Evolutionary conservation across 2,113 vertebrate genomes (phyloP), one percentile per base, ranked within the genome.

Genomic region (Microcebus lehilahytsara): DNA sequence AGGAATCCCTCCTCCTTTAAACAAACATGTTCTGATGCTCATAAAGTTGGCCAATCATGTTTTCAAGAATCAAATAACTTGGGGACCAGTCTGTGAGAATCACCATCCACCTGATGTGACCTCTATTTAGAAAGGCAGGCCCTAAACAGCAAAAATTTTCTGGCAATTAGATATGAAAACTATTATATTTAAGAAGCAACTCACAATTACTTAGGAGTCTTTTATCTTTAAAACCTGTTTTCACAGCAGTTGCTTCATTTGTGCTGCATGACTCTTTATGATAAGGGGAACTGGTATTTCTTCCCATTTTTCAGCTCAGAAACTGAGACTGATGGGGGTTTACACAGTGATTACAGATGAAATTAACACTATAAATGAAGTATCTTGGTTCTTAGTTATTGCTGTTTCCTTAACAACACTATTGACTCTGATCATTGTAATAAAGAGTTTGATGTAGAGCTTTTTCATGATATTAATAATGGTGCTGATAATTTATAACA

Each of bases 141-240:
- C 32, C 67, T 74, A 74, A 17, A 77, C 80, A 88, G 40, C 17
- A 95, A 93, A 95, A 77, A 67, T 94, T 66, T 96, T 37, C 51
- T 94, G 79, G 19, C 49, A 95, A 80, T 49, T 74, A 77, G 22
- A 81, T 56, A 49, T 71, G 53, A 89, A 95, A 94, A 86, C 46
- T 71, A 13, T 49, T 95, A n/a, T 79, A 74, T 97, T 85, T 81
- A 62, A 87, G 66, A 46, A 77, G 10, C 27, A 94, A 85, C 34
- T 81, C 62, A 42, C 9, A 85, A 22, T 88, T 93, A 69, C 58
- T 37, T 95, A 84, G 34, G 12, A 32, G 23, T 64, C 93, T 87
- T 84, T 77, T 66, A 71, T 56, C 79, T 89, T 93, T 51, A 56
- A 89, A 64, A 19, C 23, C 27, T 72, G 5, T 80, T 85, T 96